Evolutionary conservation across 2,888 invertebrate species (phyloP).

Genomic region (Toxonevra muliebris): DNA sequence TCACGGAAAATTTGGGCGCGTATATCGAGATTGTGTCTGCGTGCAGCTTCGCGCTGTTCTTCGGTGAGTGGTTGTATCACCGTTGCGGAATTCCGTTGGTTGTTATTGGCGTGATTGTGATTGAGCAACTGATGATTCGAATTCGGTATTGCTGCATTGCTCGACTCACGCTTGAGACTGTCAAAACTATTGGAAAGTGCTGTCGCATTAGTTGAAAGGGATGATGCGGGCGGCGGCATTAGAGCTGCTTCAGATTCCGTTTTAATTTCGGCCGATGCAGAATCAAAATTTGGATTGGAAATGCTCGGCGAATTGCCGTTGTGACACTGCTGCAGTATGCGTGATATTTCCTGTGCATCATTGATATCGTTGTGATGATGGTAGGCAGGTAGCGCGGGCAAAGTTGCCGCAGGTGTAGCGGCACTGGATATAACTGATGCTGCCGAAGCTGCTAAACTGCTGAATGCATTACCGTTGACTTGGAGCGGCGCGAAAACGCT

Average conservation of each 20-base stretch:
- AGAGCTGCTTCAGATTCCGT: constrained; percentile 38
- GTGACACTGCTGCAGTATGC: constrained; percentile 65
- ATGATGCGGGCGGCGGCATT: constrained; percentile 34
- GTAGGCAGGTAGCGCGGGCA: constrained; percentile 38
- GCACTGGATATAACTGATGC: constrained; percentile 26
- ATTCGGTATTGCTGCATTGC: constrained; percentile 38
- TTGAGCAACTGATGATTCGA: constrained; percentile 38
- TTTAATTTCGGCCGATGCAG: constrained; percentile 20
- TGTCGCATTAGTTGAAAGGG: constrained; percentile 1
- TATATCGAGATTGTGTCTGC: constrained; percentile 73
- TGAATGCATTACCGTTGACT: constrained; percentile 34
- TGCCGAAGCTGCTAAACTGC: constrained; percentile 22
- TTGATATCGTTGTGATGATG: constrained; percentile 61
- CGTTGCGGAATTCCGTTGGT: constrained; percentile 27
- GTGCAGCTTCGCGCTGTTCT: constrained; percentile 73
- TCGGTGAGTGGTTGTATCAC: constrained; percentile 49
- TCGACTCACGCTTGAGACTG: constrained; percentile 48
- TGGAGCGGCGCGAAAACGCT: constrained; percentile 22
- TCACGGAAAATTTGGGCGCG: constrained; percentile 77
- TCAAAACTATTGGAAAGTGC: constrained; percentile 49
- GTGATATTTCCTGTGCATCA: constrained; percentile 64
- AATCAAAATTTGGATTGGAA: background rate
- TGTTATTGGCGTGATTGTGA: constrained; percentile 34
- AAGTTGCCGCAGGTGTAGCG: constrained; percentile 22
- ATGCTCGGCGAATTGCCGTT: constrained; percentile 48